These are phyloP conservation scores for Deroplatys truncata DNA, from an alignment of 2,888 invertebrate genomes.

Conservation along the genomic window DNA sequence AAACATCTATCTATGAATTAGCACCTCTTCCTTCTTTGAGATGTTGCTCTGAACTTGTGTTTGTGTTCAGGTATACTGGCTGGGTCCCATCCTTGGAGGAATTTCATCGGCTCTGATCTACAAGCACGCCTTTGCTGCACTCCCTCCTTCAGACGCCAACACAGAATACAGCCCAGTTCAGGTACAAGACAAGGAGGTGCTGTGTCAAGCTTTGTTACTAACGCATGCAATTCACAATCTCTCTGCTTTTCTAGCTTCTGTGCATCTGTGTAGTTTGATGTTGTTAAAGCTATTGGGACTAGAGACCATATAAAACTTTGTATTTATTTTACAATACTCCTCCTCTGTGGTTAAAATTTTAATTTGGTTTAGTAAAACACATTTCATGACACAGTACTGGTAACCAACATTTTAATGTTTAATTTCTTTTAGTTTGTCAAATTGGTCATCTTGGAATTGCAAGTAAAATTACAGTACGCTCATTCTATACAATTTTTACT, in stretches of 20 bases:
- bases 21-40: no score
- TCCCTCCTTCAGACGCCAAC: constrained; percentile 36
- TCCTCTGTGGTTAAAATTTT: no score
- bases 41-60: not conserved
- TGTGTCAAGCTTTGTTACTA: not conserved
- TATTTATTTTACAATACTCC: no score
- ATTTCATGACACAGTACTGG: no score
- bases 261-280: not conserved
- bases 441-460: no score
- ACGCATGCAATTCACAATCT: not conserved
- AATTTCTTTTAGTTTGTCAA: no score
- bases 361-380: no score
- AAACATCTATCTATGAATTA: no score
- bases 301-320: not conserved
- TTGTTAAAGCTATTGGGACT: not conserved
- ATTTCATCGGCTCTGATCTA: constrained; percentile 73
- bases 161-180: constrained; percentile 44
- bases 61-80: constrained; percentile 71
- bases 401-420: no score
- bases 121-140: constrained; percentile 49
- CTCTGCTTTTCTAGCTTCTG: not conserved
- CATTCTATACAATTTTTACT: no score
- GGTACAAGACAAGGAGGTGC: constrained; percentile 44
- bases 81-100: constrained; percentile 80
- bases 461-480: no score